Base-by-base conservation (phyloP, 2,797 vertebrate species). In the Nannoperca australis region DNA sequence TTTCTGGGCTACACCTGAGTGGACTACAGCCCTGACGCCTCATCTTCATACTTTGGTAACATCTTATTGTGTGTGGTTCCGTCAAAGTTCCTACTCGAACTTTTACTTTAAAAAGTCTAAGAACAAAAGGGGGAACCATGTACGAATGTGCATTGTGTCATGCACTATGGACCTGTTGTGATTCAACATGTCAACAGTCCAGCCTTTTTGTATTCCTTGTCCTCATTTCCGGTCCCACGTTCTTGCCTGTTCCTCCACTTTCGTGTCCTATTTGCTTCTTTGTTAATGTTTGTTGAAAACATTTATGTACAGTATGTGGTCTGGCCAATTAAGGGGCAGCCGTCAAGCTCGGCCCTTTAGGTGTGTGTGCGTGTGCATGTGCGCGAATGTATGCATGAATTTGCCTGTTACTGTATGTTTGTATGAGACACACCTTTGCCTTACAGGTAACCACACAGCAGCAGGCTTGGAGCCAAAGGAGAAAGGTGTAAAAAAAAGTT, bases 401-500 rank as follows among this genome's bases (percentile, higher is more conserved):
- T 73, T 91, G 88, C 90, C 86, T 86, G 89, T 91, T 86, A 65
- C 54, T 76, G 85, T 91, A 82, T 69, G 90, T 92, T 85, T 92
- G 85, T 91, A 89, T 70, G 82, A 86, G 89, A 92, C 85, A 93
- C 92, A 94, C 91, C 83, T 91, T 91, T 94, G 93, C 94, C 94
- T 95, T 95, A 95, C 90, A 87, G 91, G 89, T 91, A 82, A 91
- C 78, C 84, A 91, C 86, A 81, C 90, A 93, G 87, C 93, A 93
- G 92, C 89, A 91, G 93, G 73, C 92, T 91, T 85, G 85, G 85
- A 92, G 90, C 92, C 92, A 93, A 94, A 94, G 83, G 91, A 89
- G 85, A 84, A 84, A 74, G 76, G 61, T 78, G 76, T 81, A 17
- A 38, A 42, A 36, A 68, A 36, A 51, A 40, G n/a, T n/a, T n/a